Base-by-base conservation (phyloP, 2,797 vertebrate genomes). In the Myripristis jacobus region DNA sequence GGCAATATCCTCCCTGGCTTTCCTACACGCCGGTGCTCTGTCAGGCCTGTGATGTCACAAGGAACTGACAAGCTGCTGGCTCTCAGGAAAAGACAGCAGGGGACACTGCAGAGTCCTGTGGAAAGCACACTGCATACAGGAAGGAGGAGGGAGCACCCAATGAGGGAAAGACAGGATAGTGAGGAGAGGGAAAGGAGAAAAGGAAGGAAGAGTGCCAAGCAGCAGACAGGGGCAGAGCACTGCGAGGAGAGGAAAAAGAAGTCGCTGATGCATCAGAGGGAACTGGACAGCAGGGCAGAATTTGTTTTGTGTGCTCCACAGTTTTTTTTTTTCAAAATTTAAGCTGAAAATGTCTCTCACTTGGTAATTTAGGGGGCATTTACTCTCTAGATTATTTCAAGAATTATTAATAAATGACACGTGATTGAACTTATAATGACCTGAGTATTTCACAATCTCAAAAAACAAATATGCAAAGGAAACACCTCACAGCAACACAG, bases 61-160 rank as follows among this genome's bases (percentile, higher is more conserved):
- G 36, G 66, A 77, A 67, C 36, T 58, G 67, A 77, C 76, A 80
- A 66, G 71, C 79, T 81, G 79, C 76, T 79, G 62, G 75, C 74
- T 70, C 41, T 53, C 0, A 53, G 18, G 27, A 55, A 72, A 67
- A 52, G 21, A 83, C 15, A 61, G 66, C 70, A 56, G 46, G 65
- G 60, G 56, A 82, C 87, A 87, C 80, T 68, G 81, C 81, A 61
- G 79, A 52, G 51, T 56, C 77, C 44, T 70, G 75, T 43, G 38
- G 60, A 68, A 62, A 80, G 59, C 56, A 64, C 48, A 66, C 25
- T 6, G n/a, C 13, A 19, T 8, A n/a, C 31, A 38, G 29, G 47
- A 24, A 38, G 31, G 4, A 38, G 19, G 24, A 53, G 27, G 44
- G 63, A 58, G 0, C 16, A 25, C 34, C 53, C 34, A 56, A 0